Conservation (phyloP, 2,113 vertebrate genomes). For the Anser cygnoides region DNA sequence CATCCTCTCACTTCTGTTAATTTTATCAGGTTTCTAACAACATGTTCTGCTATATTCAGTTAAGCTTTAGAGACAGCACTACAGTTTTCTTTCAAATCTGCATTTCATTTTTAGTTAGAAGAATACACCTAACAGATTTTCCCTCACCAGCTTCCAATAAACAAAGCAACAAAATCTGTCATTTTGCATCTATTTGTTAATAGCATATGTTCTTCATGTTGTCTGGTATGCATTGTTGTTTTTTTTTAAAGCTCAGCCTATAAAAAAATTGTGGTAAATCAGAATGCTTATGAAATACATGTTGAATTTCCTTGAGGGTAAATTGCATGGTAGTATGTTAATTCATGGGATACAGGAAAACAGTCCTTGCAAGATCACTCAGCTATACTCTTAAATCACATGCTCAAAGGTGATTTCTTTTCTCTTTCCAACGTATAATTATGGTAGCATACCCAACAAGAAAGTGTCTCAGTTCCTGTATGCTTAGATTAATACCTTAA, state of each 20-base stretch:
- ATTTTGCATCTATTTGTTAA: neutral
- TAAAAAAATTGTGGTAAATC: neutral
- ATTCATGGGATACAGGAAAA: neutral
- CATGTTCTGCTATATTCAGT: neutral
- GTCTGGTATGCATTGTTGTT: neutral
- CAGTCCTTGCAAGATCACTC: neutral
- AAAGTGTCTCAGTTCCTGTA: neutral
- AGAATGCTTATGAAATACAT: constrained; percentile 32
- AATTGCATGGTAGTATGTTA: neutral
- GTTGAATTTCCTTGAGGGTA: constrained; percentile 5
- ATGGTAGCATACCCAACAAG: neutral
- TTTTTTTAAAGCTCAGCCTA: neutral
- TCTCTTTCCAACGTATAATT: neutral
- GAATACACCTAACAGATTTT: neutral
- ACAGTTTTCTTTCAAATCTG: neutral
- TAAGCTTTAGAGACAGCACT: neutral
- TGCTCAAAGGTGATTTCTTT: neutral
- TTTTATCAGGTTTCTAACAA: neutral
- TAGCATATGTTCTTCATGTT: neutral
- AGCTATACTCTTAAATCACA: neutral
- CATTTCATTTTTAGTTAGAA: neutral
- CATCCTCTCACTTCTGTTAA: neutral
- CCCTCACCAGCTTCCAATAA: neutral
- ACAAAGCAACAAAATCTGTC: neutral
- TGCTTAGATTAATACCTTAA: neutral